phyloP scores from a whole-genome alignment of 1,140 invertebrate species.

The Heliothis virescens region DNA sequence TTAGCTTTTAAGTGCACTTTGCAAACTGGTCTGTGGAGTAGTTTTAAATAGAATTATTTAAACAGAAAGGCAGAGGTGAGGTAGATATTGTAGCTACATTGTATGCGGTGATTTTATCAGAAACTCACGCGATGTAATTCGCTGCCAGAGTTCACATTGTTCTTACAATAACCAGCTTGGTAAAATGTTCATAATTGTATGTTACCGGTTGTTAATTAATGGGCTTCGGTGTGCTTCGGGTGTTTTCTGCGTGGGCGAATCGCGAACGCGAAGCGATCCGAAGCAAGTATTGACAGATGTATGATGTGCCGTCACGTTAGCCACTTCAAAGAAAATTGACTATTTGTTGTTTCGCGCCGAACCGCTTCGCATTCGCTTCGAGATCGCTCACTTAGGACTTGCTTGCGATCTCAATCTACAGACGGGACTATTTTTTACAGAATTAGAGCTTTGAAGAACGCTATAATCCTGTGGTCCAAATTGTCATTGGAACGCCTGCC shows the following conservation, averaged over 20 bases:
- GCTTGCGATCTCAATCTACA: too few species aligned
- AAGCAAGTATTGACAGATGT: too few species aligned
- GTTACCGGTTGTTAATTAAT: constrained; percentile 22
- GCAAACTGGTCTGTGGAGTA: constrained; percentile 12
- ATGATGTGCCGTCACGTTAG: too few species aligned
- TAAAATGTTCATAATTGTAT: constrained; percentile 21
- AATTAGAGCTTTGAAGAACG: neutral
- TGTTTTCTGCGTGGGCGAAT: too few species aligned
- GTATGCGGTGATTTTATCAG: constrained; percentile 6
- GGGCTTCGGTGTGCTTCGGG: neutral
- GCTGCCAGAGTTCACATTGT: constrained; percentile 8
- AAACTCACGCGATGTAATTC: constrained; percentile 7
- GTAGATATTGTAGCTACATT: neutral
- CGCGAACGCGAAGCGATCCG: too few species aligned
- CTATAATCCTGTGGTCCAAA: neutral
- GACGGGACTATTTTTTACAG: too few species aligned
- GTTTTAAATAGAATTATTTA: constrained; percentile 32
- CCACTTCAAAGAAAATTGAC: too few species aligned
- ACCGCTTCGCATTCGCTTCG: too few species aligned
- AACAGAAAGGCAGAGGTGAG: neutral
- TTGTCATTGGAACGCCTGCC: neutral
- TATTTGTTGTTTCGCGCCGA: too few species aligned
- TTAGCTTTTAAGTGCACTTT: constrained; percentile 26
- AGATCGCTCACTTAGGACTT: too few species aligned
- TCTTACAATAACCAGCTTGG: neutral